Conservation (phyloP, 2,797 vertebrate species). For the Sylvia borin region DNA sequence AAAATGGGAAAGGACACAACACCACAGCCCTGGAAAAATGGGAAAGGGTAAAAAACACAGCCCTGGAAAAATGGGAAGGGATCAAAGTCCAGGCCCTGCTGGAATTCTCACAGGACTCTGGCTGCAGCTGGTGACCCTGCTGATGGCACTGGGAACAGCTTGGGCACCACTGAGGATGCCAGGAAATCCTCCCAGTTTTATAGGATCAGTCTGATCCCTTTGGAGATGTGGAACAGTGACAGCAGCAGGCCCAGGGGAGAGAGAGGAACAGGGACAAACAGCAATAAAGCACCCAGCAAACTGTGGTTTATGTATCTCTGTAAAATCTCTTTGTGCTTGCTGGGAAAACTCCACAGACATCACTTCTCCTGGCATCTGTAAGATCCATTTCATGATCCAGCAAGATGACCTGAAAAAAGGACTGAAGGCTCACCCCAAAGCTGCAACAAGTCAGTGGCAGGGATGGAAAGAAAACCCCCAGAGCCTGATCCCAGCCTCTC, state of each 20-base stretch:
- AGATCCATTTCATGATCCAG: background rate
- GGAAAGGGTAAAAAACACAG: background rate
- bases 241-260: background rate
- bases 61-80: background rate
- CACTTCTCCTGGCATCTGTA: background rate
- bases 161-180: background rate
- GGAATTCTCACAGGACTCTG: background rate
- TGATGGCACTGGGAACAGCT: background rate
- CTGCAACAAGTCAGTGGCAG: background rate
- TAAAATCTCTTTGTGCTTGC: background rate
- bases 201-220: background rate
- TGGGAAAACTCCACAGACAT: background rate
- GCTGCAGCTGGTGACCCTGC: background rate
- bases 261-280: background rate
- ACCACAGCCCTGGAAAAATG: background rate
- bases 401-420: background rate
- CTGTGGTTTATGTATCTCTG: background rate
- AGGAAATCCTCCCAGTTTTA: background rate
- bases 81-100: background rate
- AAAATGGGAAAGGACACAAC: background rate
- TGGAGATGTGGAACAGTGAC: background rate
- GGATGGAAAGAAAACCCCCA: background rate
- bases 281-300: background rate
- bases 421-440: background rate
- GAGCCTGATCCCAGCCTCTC: background rate